Conservation (phyloP, 1,140 invertebrate genomes). For the Leptinotarsa undecemlineata region DNA sequence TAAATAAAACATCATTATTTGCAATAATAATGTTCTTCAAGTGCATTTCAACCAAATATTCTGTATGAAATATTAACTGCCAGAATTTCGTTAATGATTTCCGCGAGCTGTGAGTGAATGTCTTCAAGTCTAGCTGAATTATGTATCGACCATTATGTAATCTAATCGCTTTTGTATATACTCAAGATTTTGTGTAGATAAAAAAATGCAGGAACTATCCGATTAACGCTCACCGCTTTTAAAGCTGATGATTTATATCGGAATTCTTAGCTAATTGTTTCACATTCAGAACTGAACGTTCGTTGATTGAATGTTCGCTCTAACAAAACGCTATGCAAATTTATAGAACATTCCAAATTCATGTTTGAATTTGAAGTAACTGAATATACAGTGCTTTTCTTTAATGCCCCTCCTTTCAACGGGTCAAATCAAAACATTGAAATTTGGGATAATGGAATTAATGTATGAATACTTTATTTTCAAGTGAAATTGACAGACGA, state of each 20-base stretch:
- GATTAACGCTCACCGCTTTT: background rate
- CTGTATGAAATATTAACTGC: background rate
- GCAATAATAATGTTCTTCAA: background rate
- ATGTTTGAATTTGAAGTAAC: too few relatives aligned
- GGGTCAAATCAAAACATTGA: too few relatives aligned
- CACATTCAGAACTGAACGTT: too few relatives aligned
- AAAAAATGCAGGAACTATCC: slow-evolving; percentile 13
- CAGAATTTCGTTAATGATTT: background rate
- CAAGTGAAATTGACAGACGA: too few relatives aligned
- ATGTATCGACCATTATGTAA: background rate
- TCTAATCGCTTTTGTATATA: slow-evolving; percentile 1
- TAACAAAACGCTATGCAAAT: too few relatives aligned
- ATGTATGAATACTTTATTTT: too few relatives aligned
- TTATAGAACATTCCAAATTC: too few relatives aligned
- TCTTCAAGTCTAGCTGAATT: background rate
- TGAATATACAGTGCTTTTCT: too few relatives aligned
- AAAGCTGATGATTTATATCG: background rate
- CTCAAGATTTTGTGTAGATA: slow-evolving; percentile 1
- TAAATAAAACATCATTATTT: background rate
- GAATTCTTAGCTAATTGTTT: background rate
- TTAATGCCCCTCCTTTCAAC: too few relatives aligned
- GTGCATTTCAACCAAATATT: background rate
- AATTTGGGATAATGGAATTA: too few relatives aligned
- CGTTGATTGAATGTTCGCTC: too few relatives aligned
- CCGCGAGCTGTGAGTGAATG: background rate